Conservation (phyloP, 2,797 vertebrate species). For the Acanthurus tractus region DNA sequence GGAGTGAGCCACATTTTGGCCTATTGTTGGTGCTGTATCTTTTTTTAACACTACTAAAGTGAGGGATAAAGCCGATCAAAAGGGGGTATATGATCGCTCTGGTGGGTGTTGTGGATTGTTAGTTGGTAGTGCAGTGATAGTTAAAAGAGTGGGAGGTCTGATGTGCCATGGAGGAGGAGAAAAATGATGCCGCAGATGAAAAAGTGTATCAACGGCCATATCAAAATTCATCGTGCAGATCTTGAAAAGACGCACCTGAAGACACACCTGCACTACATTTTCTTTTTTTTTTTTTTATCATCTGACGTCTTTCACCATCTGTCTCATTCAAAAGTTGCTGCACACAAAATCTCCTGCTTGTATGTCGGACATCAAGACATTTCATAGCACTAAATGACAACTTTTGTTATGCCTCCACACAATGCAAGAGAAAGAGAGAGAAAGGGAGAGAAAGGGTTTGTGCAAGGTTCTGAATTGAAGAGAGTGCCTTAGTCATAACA, state of each 20-base stretch:
- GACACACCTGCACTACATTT: conserved; percentile 62
- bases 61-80: conserved; percentile 82
- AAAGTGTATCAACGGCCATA: conserved; percentile 32
- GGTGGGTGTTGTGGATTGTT: conserved; percentile 57
- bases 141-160: conserved; percentile 38
- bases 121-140: conserved; percentile 17
- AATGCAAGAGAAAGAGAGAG: conserved; percentile 30
- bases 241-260: conserved; percentile 68
- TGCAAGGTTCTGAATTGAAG: conserved; percentile 48
- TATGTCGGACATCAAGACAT: conserved; percentile 29
- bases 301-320: conserved; percentile 44
- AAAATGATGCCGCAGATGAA: conserved; percentile 38
- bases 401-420: conserved; percentile 40
- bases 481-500: conserved; percentile 66
- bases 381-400: conserved; percentile 29
- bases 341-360: conserved; percentile 22
- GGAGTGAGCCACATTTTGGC: conserved; percentile 72
- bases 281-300: conserved; percentile 17
- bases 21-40: conserved; percentile 74
- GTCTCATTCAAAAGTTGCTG: conserved; percentile 35
- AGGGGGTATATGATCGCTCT: conserved; percentile 56
- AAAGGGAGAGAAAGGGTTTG: conserved; percentile 21
- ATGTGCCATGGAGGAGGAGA: conserved; percentile 30
- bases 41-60: conserved; percentile 69
- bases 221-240: conserved; percentile 38